Evolutionary conservation across 37 sponge, comb jelly and placozoan genomes (phyloP).

Genomic region (Mnemiopsis leidyi): DNA sequence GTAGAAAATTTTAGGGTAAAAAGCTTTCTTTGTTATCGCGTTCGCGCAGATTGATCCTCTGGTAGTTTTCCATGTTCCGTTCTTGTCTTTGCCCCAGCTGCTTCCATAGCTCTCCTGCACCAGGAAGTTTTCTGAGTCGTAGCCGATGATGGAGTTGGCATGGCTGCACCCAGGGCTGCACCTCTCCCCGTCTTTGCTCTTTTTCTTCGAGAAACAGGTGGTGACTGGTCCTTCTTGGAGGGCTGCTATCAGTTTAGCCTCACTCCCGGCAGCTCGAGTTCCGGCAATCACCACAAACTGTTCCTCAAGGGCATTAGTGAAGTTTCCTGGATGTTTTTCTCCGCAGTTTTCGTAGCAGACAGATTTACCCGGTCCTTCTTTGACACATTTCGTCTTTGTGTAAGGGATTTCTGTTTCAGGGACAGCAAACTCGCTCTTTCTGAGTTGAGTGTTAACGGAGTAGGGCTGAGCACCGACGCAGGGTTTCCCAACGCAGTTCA

Average conservation of each 20-base stretch:
- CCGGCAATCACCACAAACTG: conserved; percentile 28
- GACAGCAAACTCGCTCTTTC: not conserved
- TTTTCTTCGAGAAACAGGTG: not conserved
- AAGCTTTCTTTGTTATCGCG: not conserved
- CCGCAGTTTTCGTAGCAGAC: not conserved
- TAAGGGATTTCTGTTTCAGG: not conserved
- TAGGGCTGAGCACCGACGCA: not conserved
- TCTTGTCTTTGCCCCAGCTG: not conserved
- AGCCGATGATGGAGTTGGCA: conserved; percentile 51
- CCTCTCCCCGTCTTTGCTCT: not conserved
- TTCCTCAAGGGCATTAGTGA: conserved; percentile 6
- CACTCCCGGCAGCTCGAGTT: not conserved
- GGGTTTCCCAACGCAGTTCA: conserved; percentile 5
- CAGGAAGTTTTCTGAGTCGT: not conserved
- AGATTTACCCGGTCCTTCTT: not conserved
- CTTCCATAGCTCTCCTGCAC: conserved; percentile 44
- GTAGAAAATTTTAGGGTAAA: conserved; percentile 6
- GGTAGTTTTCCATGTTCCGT: not conserved
- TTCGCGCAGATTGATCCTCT: not conserved
- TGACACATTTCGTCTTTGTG: conserved; percentile 3
- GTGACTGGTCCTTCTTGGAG: conserved; percentile 31
- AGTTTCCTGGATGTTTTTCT: not conserved
- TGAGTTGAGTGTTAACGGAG: not conserved
- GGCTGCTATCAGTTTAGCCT: not conserved
- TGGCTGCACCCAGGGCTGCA: conserved; percentile 1